Evolutionary conservation across 2,888 invertebrate species (phyloP).

Genomic region (Drosophila buzzatii): DNA sequence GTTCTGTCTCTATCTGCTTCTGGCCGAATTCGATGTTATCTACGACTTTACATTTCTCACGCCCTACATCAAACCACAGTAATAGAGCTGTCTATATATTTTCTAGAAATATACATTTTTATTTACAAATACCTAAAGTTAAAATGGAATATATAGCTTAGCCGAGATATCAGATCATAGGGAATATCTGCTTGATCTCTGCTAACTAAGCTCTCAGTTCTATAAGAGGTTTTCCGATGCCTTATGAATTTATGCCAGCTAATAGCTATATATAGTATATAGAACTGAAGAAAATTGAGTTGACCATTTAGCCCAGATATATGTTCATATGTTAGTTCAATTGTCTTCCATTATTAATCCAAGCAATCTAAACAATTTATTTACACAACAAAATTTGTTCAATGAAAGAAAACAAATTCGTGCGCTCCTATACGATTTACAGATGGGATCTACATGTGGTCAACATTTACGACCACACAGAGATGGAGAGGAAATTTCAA

Average conservation of each 20-base stretch:
- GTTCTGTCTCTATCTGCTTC: conserved; percentile 20
- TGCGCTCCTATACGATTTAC: conserved; percentile 11
- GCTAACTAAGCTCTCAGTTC: no score
- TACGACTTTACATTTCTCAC: neutral
- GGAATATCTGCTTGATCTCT: no score
- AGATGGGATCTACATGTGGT: conserved; percentile 19
- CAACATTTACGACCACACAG: neutral
- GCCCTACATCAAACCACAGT: neutral
- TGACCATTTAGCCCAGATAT: no score
- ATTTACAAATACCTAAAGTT: neutral
- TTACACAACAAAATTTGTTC: conserved; percentile 29
- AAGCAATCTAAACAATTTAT: conserved; percentile 21
- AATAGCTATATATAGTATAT: no score
- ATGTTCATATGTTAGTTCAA: conserved; percentile 6
- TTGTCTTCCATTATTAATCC: conserved; percentile 10
- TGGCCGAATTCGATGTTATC: conserved; percentile 19
- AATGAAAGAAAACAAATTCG: conserved; percentile 32
- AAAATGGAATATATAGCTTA: no score
- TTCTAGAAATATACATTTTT: neutral
- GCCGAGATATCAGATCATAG: no score
- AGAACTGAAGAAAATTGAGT: no score
- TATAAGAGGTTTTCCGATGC: no score
- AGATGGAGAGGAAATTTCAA: conserved; percentile 34
- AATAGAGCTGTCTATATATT: neutral
- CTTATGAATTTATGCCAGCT: no score